phyloP scores from a whole-genome alignment of 1,140 invertebrate species.

The Lasaia peninsularis region DNA sequence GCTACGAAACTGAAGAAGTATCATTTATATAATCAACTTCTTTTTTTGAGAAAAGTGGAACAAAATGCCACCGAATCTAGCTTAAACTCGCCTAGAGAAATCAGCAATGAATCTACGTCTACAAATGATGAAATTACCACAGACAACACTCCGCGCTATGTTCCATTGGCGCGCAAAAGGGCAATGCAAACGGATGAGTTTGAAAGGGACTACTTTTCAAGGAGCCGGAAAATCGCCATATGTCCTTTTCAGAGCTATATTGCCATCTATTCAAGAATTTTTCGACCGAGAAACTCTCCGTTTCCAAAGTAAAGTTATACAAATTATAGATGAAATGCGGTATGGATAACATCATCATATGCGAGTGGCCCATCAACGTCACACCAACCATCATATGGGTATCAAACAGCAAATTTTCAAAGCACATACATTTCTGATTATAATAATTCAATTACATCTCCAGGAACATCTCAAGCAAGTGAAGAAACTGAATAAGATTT shows the following conservation, averaged over 20 bases:
- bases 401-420: constrained; percentile 21
- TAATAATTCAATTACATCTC: constrained; percentile 17
- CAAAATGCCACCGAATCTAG: constrained; percentile 24
- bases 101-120: constrained; percentile 21
- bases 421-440: constrained; percentile 19
- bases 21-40: constrained; percentile 21
- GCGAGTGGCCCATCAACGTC: constrained; percentile 20
- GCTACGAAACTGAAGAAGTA: constrained; percentile 14
- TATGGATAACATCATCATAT: constrained; percentile 23
- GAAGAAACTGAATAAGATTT: constrained; percentile 22
- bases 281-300: constrained; percentile 14
- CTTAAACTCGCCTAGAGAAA: constrained; percentile 19
- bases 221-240: constrained; percentile 20
- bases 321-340: constrained; percentile 18
- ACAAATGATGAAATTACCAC: constrained; percentile 21
- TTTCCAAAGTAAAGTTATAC: constrained; percentile 19
- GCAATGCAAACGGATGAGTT: constrained; percentile 27
- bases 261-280: constrained; percentile 17
- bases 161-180: constrained; percentile 25
- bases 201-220: constrained; percentile 21
- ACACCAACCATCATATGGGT: constrained; percentile 18
- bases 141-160: constrained; percentile 21
- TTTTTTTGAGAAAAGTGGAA: constrained; percentile 24
- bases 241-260: constrained; percentile 21
- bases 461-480: constrained; percentile 16